These are phyloP conservation scores for Adelphocoris suturalis DNA, from an alignment of 2,888 invertebrate genomes.

Conservation along the genomic window DNA sequence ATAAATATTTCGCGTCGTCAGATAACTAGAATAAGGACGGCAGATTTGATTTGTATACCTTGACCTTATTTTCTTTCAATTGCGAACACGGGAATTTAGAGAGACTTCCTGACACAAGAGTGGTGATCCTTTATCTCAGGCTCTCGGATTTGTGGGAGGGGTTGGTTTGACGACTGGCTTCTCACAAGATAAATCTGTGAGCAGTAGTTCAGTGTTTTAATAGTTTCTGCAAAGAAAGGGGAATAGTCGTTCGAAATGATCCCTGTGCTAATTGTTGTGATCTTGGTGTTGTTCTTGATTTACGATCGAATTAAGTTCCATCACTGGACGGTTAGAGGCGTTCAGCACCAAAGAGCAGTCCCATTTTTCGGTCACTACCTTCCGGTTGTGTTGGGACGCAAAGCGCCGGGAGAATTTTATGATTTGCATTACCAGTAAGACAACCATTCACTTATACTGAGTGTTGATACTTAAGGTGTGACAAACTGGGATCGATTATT, in stretches of 20 bases:
- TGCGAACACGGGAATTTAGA: no score
- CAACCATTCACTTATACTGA: not conserved
- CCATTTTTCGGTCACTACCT: constrained; percentile 65
- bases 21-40: no score
- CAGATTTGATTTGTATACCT: no score
- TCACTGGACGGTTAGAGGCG: constrained; percentile 29
- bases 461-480: not conserved
- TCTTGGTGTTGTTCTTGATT: constrained; percentile 44
- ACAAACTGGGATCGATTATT: no score
- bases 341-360: not conserved
- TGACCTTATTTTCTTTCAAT: no score
- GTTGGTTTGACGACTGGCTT: not conserved
- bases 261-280: constrained; percentile 7
- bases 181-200: not conserved
- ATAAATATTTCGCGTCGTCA: no score
- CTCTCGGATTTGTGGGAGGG: not conserved
- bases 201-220: not conserved
- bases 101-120: not conserved
- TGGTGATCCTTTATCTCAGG: not conserved
- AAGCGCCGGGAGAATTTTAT: constrained; percentile 48
- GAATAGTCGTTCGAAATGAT: constrained; percentile 2
- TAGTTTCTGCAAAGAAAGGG: not conserved
- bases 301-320: constrained; percentile 63
- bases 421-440: constrained; percentile 51
- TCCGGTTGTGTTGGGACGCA: constrained; percentile 45